phyloP scores from a whole-genome alignment of 2,888 invertebrate genomes.

The Folsomia manolachei region DNA sequence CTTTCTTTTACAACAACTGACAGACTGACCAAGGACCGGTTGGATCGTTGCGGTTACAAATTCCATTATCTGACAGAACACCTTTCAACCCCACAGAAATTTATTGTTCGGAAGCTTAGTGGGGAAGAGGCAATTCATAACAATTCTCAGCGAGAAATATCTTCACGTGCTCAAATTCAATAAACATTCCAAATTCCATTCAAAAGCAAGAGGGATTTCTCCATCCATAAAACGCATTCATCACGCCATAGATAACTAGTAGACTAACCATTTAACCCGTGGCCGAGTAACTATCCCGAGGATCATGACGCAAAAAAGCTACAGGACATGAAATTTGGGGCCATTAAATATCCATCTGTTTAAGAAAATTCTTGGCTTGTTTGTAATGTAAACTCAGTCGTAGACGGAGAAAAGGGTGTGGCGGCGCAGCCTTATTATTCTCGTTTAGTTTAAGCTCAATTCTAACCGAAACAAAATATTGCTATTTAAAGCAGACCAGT shows the following conservation, averaged over 20 bases:
- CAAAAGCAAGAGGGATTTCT: neutral
- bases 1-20: neutral
- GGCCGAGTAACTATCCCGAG: no score
- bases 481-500: slow-evolving; percentile 5
- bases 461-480: neutral
- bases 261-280: no score
- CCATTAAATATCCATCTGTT: slow-evolving; percentile 8
- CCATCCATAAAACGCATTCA: slow-evolving; percentile 16
- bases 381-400: neutral
- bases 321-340: slow-evolving; percentile 3
- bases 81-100: neutral
- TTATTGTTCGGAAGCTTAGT: neutral
- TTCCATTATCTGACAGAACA: neutral
- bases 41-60: no score
- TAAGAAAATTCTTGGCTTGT: neutral
- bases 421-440: neutral
- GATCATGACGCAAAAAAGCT: neutral
- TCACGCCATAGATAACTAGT: no score
- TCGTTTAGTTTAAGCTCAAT: no score
- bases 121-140: no score
- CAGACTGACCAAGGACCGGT: no score
- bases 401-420: neutral
- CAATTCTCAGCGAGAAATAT: no score
- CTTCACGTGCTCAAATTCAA: slow-evolving; percentile 35
- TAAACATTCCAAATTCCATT: slow-evolving; percentile 33